Base-by-base conservation (phyloP, 1,140 invertebrate species). In the Nixonia krombeini region DNA sequence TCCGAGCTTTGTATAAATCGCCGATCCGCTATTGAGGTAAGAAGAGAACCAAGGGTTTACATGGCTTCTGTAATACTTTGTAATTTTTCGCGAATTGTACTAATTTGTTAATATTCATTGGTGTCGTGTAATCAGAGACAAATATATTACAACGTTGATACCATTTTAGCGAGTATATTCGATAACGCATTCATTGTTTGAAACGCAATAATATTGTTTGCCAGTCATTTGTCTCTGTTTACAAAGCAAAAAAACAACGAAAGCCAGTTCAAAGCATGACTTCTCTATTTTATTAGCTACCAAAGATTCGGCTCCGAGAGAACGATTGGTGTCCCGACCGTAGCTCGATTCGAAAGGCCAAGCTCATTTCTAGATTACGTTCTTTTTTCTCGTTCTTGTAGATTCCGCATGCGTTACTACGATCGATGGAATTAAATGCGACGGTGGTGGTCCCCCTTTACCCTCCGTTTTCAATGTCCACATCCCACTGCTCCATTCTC, bases 381-480 rank as follows among this genome's bases (percentile, higher is more conserved):
- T 70, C 73, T 70, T 80, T 69, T 79, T 79, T 78, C 74, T 78
- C 73, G 64, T 83, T 80, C 78, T 84, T 85, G 80, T 85, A 85
- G 81, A 85, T 85, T 82, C 80, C 80, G 83, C 82, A 85, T 85
- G 83, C 80, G 81, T 80, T 85, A 85, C 81, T 83, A 77, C 74
- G 79, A 78, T 83, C 81, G 80, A 82, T 84, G 84, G 83, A 85
- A 81, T 82, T 85, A 84, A 83, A 84, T 74, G 61, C 75, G 76
- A 66, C 78, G 83, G 82, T 84, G 82, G 77, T 85, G 81, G 83
- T 71, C 75, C 74, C 65, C 63, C 66, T 66, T 49, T 59, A 62
- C 59, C 57, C 41, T 53, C 26, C 66, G 38, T 47, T 40, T 45
- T 21, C 4, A 45, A 37, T 61, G 33, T 63, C 58, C 64, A 55